Percentiles rank a stretch among this genome's conserved stretches.
Evolutionary conservation across 2,113 vertebrate genomes (phyloP).

Genomic region (Elaphurus davidianus): DNA sequence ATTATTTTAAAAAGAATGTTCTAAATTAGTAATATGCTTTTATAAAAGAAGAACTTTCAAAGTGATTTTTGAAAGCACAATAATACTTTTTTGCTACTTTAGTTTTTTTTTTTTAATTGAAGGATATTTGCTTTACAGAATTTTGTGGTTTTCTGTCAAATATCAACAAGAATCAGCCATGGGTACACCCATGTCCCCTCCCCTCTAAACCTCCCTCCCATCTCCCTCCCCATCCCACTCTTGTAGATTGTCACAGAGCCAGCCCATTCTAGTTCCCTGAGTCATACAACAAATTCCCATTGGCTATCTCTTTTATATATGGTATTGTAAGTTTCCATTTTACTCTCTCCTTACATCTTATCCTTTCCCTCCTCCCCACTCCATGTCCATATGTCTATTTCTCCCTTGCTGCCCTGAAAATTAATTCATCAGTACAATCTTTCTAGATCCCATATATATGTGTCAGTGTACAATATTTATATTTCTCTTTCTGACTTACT

Average conservation of each 20-base stretch:
- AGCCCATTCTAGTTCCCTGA: not conserved
- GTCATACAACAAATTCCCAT: not conserved
- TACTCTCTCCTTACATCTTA: not conserved
- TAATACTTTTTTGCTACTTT: not conserved
- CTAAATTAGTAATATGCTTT: not conserved
- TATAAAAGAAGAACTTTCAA: not conserved
- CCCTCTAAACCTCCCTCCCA: not conserved
- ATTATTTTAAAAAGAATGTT: not conserved
- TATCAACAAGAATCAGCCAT: not conserved
- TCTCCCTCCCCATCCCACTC: not conserved
- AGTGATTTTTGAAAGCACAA: not conserved
- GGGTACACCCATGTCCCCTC: not conserved
- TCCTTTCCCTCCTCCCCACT: not conserved
- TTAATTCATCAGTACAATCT: not conserved
- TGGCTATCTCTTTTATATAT: not conserved
- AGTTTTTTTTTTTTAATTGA: not conserved
- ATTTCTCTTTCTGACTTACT: not conserved
- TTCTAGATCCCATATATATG: not conserved
- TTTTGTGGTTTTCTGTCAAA: not conserved
- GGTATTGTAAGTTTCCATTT: not conserved
- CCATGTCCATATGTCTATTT: not conserved
- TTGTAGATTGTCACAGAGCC: not conserved
- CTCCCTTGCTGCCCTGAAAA: not conserved
- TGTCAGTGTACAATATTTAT: not conserved
- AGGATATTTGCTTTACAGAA: not conserved